These are phyloP conservation scores for Drosophila hawaiiensis DNA, from an alignment of 2,888 invertebrate species.

Conservation along the genomic window DNA sequence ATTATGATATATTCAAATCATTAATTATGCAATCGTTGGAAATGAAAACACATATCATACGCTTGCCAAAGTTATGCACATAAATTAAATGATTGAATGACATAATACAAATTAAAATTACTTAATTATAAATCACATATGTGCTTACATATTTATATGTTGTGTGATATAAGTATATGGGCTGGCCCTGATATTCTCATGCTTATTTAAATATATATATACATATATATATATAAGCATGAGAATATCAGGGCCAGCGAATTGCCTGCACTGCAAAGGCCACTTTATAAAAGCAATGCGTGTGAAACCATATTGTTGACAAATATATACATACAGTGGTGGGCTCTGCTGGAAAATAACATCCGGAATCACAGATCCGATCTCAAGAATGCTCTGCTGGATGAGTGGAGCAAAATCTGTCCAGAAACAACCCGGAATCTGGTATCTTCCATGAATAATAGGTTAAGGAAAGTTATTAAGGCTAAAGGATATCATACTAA, in stretches of 20 bases:
- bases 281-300: conserved; percentile 24
- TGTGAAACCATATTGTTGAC: conserved; percentile 23
- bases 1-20: conserved; percentile 32
- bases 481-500: too few species aligned
- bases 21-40: conserved; percentile 58
- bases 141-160: neutral
- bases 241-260: conserved; percentile 30
- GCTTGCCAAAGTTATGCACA: conserved; percentile 53
- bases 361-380: too few species aligned
- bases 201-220: too few species aligned
- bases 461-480: too few species aligned
- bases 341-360: too few species aligned
- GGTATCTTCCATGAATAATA: too few species aligned
- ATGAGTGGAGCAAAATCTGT: too few species aligned
- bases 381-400: too few species aligned
- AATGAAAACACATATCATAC: conserved; percentile 54
- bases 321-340: conserved; percentile 4
- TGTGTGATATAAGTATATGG: neutral
- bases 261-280: conserved; percentile 15
- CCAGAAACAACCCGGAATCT: too few species aligned
- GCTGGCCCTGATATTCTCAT: too few species aligned
- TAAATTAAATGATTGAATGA: conserved; percentile 65
- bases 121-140: conserved; percentile 31
- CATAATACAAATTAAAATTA: conserved; percentile 52
- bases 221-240: neutral